Base-by-base conservation (phyloP, 2,888 invertebrate species). In the Zele albiditarsus region DNA sequence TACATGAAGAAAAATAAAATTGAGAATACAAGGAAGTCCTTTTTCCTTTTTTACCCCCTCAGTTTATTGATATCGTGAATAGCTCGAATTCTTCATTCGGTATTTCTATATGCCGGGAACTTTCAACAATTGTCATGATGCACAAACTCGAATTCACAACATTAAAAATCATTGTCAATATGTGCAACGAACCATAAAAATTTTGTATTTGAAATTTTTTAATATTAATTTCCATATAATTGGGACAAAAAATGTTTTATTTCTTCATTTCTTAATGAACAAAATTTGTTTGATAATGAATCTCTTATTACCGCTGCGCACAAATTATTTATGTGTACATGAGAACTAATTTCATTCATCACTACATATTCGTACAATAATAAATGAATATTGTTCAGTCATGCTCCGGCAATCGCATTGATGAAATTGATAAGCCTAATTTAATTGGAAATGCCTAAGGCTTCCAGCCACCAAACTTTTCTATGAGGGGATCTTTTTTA, bases 381-480 rank as follows among this genome's bases (percentile, higher is more conserved):
- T 25, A 53, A 76, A 74, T 73, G 20, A 66, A 62, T 31, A 53
- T 49, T 28, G 27, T 68, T 49, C 49, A 71, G 80, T 80, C 74
- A 78, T 77, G 78, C 81, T 78, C 80, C 75, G 78, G 74, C 71
- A 79, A 78, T 72, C 75, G 58, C 79, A 84, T 82, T 80, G 75
- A 82, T 76, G 31, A 69, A 80, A 82, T 78, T 76, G 82, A 82
- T 85, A 84, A 87, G 82, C 77, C 80, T 67, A 73, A 78, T 87
- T 86, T 87, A 87, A 88, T 88, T 87, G 82, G 80, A 83, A 83
- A 80, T 79, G 80, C 77, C 75, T 73, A 46, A 66, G 79, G 81
- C 80, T 84, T 81, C 80, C 20, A 62, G 46, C 74, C 77, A 79
- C 78, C 67, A 73, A 71, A 74, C 66, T 42, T 77, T 71, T 80